Percentiles rank a stretch among this genome's conserved stretches.
Conservation (phyloP, 2,888 invertebrate species). For the Ferrisia virgata region DNA sequence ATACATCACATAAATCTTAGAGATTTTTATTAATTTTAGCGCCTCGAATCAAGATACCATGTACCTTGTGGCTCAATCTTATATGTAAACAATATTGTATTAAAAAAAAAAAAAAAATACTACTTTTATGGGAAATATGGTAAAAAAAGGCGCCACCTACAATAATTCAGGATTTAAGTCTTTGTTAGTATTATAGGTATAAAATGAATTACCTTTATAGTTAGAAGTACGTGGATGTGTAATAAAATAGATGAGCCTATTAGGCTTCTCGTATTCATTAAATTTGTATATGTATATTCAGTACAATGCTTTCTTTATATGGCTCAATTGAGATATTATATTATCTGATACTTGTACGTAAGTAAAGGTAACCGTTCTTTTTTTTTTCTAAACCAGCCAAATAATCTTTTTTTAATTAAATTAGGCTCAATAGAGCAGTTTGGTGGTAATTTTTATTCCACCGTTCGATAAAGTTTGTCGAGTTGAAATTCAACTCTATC, state of each 20-base stretch:
- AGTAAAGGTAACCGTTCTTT: too few species aligned
- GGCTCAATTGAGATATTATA: background rate
- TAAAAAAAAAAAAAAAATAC: background rate
- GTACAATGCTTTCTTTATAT: background rate
- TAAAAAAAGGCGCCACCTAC: background rate
- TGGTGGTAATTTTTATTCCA: too few species aligned
- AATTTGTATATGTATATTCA: background rate
- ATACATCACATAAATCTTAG: background rate
- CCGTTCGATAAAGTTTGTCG: background rate
- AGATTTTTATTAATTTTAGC: slow-evolving; percentile 8
- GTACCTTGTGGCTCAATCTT: background rate
- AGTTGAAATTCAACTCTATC: background rate
- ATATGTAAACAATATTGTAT: background rate
- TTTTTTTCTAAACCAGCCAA: too few species aligned
- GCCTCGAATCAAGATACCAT: background rate
- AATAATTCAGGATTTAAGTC: background rate
- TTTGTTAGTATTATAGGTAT: background rate
- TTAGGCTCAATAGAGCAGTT: too few species aligned
- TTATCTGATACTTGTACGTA: too few species aligned
- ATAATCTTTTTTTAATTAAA: too few species aligned
- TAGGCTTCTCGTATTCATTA: background rate
- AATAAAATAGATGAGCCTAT: background rate
- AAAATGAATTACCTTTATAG: background rate
- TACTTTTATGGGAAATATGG: background rate
- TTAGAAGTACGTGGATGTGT: background rate